Evolutionary conservation across 2,113 vertebrate genomes (phyloP), one percentile per base, ranked within the genome.

Genomic region (Thamnophis sirtalis): DNA sequence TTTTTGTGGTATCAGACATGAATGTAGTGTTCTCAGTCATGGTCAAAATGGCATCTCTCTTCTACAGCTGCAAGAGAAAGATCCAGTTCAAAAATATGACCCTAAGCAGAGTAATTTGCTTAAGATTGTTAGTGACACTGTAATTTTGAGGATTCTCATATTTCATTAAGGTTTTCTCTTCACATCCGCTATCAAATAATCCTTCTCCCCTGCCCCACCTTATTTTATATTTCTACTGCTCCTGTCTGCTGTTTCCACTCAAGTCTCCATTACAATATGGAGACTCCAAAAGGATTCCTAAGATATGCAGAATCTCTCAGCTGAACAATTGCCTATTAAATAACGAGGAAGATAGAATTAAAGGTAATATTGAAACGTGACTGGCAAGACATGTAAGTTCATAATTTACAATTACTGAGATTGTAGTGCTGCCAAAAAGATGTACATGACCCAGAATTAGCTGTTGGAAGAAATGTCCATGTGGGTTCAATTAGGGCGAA

Each of bases 11-110:
- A 94, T 98, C 98, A 19, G 98, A 97, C 86, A 97, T 95, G 95
- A 98, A 51, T 1, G 95, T 96, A 92, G 98, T 99, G 96, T 92
- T 98, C 96, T 99, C 98, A 97, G 98, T 98, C 99, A 99, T 99
- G 89, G 93, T 93, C 87, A 73, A 0, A 2, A 53, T 26, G 22
- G n/a, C 92, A 84, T 93, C 93, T 86, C 50, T 94, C 91, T 93
- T 93, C 17, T 94, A 51, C 9, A 89, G 22, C 97, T 97, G 58
- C 8, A 97, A 96, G 53, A 93, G 0, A 95, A 48, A 94, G 0
- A 24, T 3, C 48, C 21, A 95, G 60, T 9, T 89, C 86, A 89
- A 88, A 53, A 54, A 88, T 3, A 60, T 51, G 28, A 28, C 21
- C 87, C 89, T 92, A 87, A 93, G 90, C 73, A 90, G 26, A 54